Conservation (phyloP, 1,140 invertebrate genomes). For the Leguminivora glycinivorella region DNA sequence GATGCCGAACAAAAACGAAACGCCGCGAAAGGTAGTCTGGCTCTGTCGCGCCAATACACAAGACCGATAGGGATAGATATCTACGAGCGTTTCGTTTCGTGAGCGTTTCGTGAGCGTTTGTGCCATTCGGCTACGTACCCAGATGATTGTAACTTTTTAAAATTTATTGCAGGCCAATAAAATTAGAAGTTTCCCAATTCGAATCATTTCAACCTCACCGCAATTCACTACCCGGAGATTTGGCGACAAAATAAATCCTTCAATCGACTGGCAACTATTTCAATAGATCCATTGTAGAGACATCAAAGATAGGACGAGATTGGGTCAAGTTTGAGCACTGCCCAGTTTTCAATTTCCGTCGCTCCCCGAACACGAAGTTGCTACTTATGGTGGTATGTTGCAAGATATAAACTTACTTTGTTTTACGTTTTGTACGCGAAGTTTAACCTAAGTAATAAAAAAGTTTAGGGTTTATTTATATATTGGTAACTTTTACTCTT, state of each 20-base stretch:
- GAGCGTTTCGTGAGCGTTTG: too few species aligned
- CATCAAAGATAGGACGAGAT: constrained; percentile 21
- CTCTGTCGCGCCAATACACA: too few species aligned
- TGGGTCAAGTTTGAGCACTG: constrained; percentile 17
- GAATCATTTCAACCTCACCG: background rate
- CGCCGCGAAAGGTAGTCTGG: too few species aligned
- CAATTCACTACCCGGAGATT: background rate
- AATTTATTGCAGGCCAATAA: background rate
- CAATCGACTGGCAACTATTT: constrained; percentile 18
- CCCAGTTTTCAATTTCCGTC: constrained; percentile 27
- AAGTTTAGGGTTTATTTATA: too few species aligned
- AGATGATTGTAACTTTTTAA: background rate
- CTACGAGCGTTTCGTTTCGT: too few species aligned
- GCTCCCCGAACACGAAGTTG: constrained; percentile 9
- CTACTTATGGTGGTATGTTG: constrained; percentile 2
- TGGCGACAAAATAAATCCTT: constrained; percentile 17
- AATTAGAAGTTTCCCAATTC: background rate
- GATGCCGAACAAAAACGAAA: too few species aligned
- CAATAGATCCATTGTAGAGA: constrained; percentile 17
- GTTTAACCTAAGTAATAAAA: too few species aligned
- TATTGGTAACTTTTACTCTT: too few species aligned
- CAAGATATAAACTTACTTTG: background rate
- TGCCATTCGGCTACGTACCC: too few species aligned
- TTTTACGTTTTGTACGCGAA: too few species aligned
- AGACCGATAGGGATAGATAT: too few species aligned